Percentiles rank a stretch among this genome's conserved stretches.
Conservation (phyloP, 2,797 vertebrate genomes). For the Decapterus maruadsi region DNA sequence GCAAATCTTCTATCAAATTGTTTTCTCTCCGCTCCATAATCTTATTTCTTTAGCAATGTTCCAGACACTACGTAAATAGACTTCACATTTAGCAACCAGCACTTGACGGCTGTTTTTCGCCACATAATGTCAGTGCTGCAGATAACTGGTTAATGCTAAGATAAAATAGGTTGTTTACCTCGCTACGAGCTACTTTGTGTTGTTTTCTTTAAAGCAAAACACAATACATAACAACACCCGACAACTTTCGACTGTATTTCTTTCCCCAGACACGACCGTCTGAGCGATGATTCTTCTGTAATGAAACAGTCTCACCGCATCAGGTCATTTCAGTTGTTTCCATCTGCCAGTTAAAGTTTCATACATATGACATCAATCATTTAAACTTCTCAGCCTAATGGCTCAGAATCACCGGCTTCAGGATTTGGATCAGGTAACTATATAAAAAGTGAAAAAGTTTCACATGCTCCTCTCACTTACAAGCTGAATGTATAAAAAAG, state of each 20-base stretch:
- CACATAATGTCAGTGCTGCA: too few species aligned
- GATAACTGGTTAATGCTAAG: too few species aligned
- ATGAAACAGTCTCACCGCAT: conserved; percentile 13
- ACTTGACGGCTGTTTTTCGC: too few species aligned
- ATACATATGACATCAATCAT: conserved; percentile 30
- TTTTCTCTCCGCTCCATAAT: not conserved
- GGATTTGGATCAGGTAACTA: conserved; percentile 1
- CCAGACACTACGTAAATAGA: too few species aligned
- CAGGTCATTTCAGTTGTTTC: conserved; percentile 13
- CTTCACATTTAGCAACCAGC: too few species aligned
- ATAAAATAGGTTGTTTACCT: too few species aligned
- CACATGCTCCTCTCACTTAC: conserved; percentile 33
- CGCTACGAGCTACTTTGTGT: too few species aligned
- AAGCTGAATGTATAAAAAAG: not conserved
- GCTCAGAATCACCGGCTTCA: conserved; percentile 11
- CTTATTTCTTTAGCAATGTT: not conserved
- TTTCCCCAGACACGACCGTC: not conserved
- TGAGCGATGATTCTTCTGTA: conserved; percentile 15
- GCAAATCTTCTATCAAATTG: not conserved
- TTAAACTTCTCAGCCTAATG: conserved; percentile 15
- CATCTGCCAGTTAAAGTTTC: conserved; percentile 2
- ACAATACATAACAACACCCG: not conserved
- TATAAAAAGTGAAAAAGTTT: not conserved
- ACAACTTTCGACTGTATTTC: not conserved
- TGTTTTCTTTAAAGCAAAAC: too few species aligned